Evolutionary conservation across 2,888 invertebrate species (phyloP), one percentile per base, ranked within the genome.

Genomic region (Zhuqinia jingwanae): DNA sequence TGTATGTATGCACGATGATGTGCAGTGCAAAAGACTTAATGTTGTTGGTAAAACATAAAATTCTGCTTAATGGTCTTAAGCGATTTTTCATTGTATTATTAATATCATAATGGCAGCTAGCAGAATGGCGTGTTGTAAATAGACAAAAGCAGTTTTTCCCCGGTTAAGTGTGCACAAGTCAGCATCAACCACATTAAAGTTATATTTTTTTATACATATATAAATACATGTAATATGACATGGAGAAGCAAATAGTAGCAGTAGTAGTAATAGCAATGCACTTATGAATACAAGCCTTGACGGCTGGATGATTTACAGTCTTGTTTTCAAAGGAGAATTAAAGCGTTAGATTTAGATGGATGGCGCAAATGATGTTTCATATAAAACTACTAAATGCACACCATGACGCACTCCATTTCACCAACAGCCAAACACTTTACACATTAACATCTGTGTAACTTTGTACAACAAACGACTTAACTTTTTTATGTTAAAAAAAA

Each of bases 291-390:
- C 63, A 76, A 78, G 77, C 53, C 87, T 85, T 90, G 90, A 90
- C 90, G 88, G 85, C 85, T 77, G 80, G 79, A 89, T 90, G 90
- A 90, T 90, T 90, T 90, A 90, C 89, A 89, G 89, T 88, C 87
- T 90, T 89, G 90, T 89, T 90, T 89, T 89, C 90, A 90, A 85
- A 89, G 80, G 83, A 79, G 87, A 90, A 89, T 89, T 89, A 89
- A 89, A 87, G 84, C 84, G 68, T 70, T 75, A 53, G 75, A 75
- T 75, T 75, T 75, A 75, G 56, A 81, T 75, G 81, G 60, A 45
- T 56, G 70, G 73, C 68, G 20, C 77, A 84, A 70, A 53, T 73
- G 58, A 53, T 75, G 77, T 58, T 60, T 60, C 53, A 60, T 60
- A 75, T 75, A 56, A 75, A 75, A 56, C n/a, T 75, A 53, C 56